Evolutionary conservation across 1,140 invertebrate species (phyloP).

Genomic region (Chrysopa pallens): DNA sequence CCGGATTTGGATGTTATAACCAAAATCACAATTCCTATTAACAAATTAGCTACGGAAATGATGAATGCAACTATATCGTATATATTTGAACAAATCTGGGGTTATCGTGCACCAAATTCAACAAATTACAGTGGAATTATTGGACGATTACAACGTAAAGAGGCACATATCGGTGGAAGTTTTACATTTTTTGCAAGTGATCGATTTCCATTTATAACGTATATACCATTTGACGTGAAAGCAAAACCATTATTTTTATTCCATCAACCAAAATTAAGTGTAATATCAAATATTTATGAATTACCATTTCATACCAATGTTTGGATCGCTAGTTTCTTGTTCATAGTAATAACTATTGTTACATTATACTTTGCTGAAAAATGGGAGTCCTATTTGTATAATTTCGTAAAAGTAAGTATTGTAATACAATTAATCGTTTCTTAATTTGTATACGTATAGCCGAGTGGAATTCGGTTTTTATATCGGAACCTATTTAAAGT

Average conservation of each 20-base stretch:
- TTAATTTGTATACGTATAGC: no score
- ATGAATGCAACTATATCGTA: conserved; percentile 35
- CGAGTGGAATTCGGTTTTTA: no score
- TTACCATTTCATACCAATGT: conserved; percentile 37
- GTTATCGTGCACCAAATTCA: conserved; percentile 19
- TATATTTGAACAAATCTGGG: conserved; percentile 31
- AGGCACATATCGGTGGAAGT: conserved; percentile 42
- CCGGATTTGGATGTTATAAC: conserved; percentile 38
- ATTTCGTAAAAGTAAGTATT: background rate
- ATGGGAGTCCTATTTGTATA: conserved; percentile 19
- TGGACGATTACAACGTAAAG: conserved; percentile 31
- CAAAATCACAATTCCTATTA: conserved; percentile 40
- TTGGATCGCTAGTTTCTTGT: conserved; percentile 32
- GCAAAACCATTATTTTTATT: conserved; percentile 43
- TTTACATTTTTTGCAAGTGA: conserved; percentile 38
- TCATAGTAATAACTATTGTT: conserved; percentile 21
- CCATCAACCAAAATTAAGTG: conserved; percentile 43
- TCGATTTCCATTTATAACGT: conserved; percentile 35
- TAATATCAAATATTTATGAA: conserved; percentile 39
- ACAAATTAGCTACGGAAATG: conserved; percentile 29
- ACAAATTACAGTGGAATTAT: conserved; percentile 42
- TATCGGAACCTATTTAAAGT: no score
- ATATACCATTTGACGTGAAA: conserved; percentile 36
- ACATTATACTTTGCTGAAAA: conserved; percentile 16
- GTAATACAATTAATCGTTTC: no score